Base-by-base conservation (phyloP, 2,888 invertebrate genomes). In the Clostera curtula region DNA sequence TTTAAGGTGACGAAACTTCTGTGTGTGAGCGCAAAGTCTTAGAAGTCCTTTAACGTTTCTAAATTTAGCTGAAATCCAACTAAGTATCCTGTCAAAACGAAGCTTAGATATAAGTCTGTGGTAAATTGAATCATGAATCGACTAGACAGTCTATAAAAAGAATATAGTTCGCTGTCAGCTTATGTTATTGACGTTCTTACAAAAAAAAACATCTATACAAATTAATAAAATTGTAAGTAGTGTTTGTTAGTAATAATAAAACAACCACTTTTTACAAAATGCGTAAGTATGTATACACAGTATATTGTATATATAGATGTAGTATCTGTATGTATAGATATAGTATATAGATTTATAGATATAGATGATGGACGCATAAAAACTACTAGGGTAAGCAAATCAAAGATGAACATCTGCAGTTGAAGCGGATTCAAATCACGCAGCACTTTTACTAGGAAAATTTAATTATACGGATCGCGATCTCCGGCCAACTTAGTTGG, bases 391-490 rank as follows among this genome's bases (percentile, higher is more conserved):
- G n/a, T n/a, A n/a, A n/a, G n/a, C n/a, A n/a, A n/a, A n/a, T n/a
- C 40, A 46, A 42, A 47, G 34, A 51, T 28, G 24, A 14, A 28
- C 32, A 38, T 27, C 36, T 42, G 42, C 43, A 44, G 33, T 18
- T 24, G 34, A 40, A 43, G 43, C 33, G 47, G 46, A 70, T 72
- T 71, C 73, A 49, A 52, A 66, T 69, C 74, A 70, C 68, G 67
- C 56, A 59, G 61, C 61, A 67, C 68, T 75, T 71, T 71, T 65
- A 59, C 59, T 39, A 32, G 39, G 62, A 58, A 68, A 73, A 77
- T 77, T 76, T 75, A 77, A 79, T 79, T 77, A 77, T 52, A 70
- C 65, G 66, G 67, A 61, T 67, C 69, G 51, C 67, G 71, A 70
- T 68, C 69, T 62, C 51, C 39, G 33, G 44, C 56, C 50, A 72